Percentiles rank a stretch among this genome's conserved stretches.
Conservation (phyloP, 2,888 invertebrate genomes). For the Salticus scenicus region DNA sequence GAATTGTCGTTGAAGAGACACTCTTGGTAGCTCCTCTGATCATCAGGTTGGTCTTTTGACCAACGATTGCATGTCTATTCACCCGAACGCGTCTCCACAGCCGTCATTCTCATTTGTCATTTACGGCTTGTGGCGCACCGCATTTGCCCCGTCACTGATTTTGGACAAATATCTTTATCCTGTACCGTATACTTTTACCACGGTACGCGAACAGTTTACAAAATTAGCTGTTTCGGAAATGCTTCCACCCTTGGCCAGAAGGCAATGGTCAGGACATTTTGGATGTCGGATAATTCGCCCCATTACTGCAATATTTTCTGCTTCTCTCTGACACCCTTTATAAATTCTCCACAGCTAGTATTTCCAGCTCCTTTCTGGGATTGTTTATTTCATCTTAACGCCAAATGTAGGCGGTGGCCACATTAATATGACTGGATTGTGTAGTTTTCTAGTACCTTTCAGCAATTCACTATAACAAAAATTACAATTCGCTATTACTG, state of each 20-base stretch:
- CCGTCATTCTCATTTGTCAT: neutral
- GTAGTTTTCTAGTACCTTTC: too few species aligned
- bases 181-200: constrained; percentile 15
- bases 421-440: constrained; percentile 23
- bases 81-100: neutral
- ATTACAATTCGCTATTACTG: too few species aligned
- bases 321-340: neutral
- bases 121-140: neutral
- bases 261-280: constrained; percentile 9
- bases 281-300: constrained; percentile 26
- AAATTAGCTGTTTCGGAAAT: constrained; percentile 11
- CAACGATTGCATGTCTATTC: neutral
- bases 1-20: neutral
- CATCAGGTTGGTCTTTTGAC: neutral
- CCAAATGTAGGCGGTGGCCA: constrained; percentile 17
- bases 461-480: too few species aligned
- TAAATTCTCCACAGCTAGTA: neutral
- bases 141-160: constrained; percentile 4
- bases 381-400: constrained; percentile 9
- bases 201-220: constrained; percentile 3
- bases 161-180: neutral
- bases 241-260: neutral
- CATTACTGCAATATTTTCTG: constrained; percentile 2
- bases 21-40: neutral
- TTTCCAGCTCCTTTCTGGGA: neutral